phyloP scores from a whole-genome alignment of 2,113 vertebrate genomes.

The Eulemur macaco region DNA sequence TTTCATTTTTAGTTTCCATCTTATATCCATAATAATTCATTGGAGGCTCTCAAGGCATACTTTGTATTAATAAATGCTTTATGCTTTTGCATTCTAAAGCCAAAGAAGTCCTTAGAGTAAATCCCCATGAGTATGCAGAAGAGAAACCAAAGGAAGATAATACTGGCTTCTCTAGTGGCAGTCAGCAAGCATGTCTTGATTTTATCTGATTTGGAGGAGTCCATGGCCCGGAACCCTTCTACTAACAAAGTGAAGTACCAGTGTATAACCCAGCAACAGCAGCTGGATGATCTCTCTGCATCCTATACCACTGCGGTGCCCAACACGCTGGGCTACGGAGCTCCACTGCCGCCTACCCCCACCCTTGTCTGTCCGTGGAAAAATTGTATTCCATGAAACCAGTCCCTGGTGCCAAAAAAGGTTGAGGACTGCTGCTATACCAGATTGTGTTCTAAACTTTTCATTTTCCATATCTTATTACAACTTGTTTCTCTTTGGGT shows the following conservation, averaged over 20 bases:
- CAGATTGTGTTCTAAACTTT: not conserved
- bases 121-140: not conserved
- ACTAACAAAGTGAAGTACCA: not conserved
- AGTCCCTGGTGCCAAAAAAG: no score
- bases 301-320: not conserved
- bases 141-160: not conserved
- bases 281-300: not conserved
- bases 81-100: not conserved
- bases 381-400: no score
- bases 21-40: not conserved
- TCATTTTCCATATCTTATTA: not conserved
- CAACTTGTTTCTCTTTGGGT: not conserved
- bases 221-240: not conserved
- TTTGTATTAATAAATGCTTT: not conserved
- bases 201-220: not conserved
- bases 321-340: no score
- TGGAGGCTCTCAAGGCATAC: not conserved
- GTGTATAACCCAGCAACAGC: not conserved
- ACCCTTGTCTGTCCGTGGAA: no score
- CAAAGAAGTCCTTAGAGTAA: not conserved
- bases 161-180: not conserved
- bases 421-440: no score
- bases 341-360: no score
- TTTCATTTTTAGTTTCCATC: conserved; percentile 22
- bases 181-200: not conserved